Conservation (phyloP, 1,140 invertebrate genomes). For the Lepeophtheirus salmonis region DNA sequence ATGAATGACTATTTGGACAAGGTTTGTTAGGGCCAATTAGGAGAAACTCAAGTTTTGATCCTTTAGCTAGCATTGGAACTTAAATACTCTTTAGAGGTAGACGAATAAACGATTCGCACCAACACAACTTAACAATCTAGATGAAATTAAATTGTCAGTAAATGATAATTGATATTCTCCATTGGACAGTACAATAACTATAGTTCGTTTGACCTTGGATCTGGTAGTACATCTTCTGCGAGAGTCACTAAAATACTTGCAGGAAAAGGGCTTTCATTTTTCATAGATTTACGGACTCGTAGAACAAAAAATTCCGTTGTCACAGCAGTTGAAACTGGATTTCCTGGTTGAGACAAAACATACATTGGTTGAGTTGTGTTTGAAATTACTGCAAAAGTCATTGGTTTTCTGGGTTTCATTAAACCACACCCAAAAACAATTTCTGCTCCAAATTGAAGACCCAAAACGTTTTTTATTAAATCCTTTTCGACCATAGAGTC, state of each 20-base stretch:
- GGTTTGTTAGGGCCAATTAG: too few species aligned
- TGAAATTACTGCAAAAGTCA: conserved; percentile 66
- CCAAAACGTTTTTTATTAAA: conserved; percentile 53
- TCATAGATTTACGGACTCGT: conserved; percentile 44
- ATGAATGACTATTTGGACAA: too few species aligned
- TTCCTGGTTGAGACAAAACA: conserved; percentile 79
- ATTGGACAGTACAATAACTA: conserved; percentile 4
- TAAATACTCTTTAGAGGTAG: too few species aligned
- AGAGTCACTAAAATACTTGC: conserved; percentile 6
- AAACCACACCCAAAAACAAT: conserved; percentile 31
- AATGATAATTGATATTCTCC: conserved; percentile 19
- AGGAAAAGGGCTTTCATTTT: conserved; percentile 29
- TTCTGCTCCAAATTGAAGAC: conserved; percentile 5
- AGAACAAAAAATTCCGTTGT: conserved; percentile 65
- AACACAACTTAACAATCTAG: conserved; percentile 51
- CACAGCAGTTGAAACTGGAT: conserved; percentile 82
- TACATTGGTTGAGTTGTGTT: conserved; percentile 45
- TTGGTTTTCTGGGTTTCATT: conserved; percentile 47
- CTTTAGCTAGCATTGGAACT: too few species aligned
- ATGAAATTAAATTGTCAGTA: conserved; percentile 56
- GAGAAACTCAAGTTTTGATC: too few species aligned
- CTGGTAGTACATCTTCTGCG: conserved; percentile 38
- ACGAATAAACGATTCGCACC: conserved; percentile 48
- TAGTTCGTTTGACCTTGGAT: conserved; percentile 36
- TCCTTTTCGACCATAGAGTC: conserved; percentile 96